Percentiles rank a stretch among this genome's conserved stretches.
Conservation (phyloP, 2,797 vertebrate species). For the Diglossa cyanea region DNA sequence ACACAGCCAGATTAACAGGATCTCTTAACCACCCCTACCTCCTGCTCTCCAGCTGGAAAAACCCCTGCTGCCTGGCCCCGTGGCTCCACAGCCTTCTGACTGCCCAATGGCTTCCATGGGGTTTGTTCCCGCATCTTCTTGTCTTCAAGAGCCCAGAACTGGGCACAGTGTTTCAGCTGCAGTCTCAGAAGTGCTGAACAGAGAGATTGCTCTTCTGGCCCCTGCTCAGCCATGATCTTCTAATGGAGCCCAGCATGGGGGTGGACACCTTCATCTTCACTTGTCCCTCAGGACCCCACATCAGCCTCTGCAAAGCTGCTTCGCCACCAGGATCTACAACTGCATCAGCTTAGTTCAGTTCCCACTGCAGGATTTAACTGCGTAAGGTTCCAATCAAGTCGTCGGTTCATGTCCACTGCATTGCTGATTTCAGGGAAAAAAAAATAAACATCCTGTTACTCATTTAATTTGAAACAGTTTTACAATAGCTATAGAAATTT, state of each 20-base stretch:
- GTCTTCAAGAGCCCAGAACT: background rate
- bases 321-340: fast-evolving
- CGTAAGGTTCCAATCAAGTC: fast-evolving
- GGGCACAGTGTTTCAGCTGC: background rate
- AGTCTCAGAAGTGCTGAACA: fast-evolving
- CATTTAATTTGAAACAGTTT: background rate
- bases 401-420: fast-evolving
- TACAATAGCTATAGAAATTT: background rate
- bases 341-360: background rate
- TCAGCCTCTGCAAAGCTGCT: background rate
- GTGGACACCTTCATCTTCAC: background rate
- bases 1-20: background rate
- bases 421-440: background rate
- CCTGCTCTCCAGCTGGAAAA: background rate
- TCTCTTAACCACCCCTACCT: background rate
- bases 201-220: background rate
- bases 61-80: background rate
- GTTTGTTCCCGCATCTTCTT: fast-evolving
- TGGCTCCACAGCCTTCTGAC: background rate
- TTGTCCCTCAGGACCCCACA: background rate
- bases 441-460: background rate
- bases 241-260: background rate
- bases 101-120: background rate
- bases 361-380: fast-evolving
- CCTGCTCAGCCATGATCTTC: background rate